These are phyloP conservation scores for Yponomeuta malinellus DNA, from an alignment of 2,888 invertebrate species.

Conservation along the genomic window DNA sequence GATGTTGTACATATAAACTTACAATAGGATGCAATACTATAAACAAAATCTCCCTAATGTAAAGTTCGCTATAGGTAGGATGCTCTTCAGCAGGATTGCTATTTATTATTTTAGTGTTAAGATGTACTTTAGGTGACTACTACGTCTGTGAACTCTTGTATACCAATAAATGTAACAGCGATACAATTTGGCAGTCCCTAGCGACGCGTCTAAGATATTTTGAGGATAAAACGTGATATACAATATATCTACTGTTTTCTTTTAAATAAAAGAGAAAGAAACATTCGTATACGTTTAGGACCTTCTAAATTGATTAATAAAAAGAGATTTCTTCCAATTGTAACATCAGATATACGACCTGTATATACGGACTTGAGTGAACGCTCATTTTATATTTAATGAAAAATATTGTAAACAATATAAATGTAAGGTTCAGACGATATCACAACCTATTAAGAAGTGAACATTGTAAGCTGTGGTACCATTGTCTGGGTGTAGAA, in stretches of 20 bases:
- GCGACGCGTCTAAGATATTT: conserved; percentile 53
- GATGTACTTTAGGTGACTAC: conserved; percentile 55
- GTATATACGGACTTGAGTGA: conserved; percentile 70
- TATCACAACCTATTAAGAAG: conserved; percentile 35
- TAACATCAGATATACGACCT: conserved; percentile 70
- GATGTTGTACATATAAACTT: conserved; percentile 55
- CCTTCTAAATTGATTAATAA: conserved; percentile 47
- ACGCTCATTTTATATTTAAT: conserved; percentile 72
- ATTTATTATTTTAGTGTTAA: conserved; percentile 74
- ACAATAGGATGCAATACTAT: conserved; percentile 59
- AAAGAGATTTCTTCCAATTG: conserved; percentile 64
- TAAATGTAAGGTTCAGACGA: conserved; percentile 60
- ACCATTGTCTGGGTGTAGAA: conserved; percentile 17
- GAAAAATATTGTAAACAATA: conserved; percentile 67
- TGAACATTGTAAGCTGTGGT: conserved; percentile 21
- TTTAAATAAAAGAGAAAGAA: conserved; percentile 62
- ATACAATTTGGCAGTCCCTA: conserved; percentile 50
- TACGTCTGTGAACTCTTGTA: conserved; percentile 71
- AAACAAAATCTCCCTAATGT: conserved; percentile 62
- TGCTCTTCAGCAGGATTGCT: conserved; percentile 63
- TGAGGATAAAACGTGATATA: conserved; percentile 50
- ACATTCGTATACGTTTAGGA: conserved; percentile 85
- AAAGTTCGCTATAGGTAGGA: conserved; percentile 61
- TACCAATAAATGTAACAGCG: conserved; percentile 63
- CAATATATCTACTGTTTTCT: conserved; percentile 59